Evolutionary conservation across 1,140 invertebrate species (phyloP), one percentile per base, ranked within the genome.

Genomic region (Tetramorium alpestre): DNA sequence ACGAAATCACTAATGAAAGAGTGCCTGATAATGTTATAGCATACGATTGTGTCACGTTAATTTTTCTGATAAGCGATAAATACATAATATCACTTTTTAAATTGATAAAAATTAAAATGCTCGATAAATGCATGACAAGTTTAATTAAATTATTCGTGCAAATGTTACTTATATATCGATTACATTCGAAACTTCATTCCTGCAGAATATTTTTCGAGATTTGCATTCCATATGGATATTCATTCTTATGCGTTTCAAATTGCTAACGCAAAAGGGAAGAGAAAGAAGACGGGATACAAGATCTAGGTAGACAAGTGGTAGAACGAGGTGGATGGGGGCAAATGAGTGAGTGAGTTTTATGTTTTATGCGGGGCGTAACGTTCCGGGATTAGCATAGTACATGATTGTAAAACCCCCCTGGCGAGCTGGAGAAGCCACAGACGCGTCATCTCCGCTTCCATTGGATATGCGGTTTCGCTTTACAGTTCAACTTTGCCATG

Each of bases 381-480:
- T 92, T 89, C 86, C 88, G 75, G 90, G 93, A 94, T 94, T 94
- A 94, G 93, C 94, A 94, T 94, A 94, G 92, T 92, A 92, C 93
- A 93, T 92, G 92, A 93, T 90, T 93, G 91, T 91, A 91, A 92
- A 94, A 92, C 86, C 92, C 91, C 87, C 88, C 78, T 86, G 85
- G 87, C 86, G 88, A 89, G 88, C 75, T 77, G 64, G 81, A 89
- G 86, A 88, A 91, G 86, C 92, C 89, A 85, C 91, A 91, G 88
- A 89, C 84, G 67, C 87, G 67, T 85, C 86, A 80, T 91, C 85
- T 80, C 78, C 73, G 28, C 67, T 87, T 88, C 76, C 38, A 87
- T 65, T 85, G 64, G 54, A 65, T 90, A 84, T 87, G 41, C 70
- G 69, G 78, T 73, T 90, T 87, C 85, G 75, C 75, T 88, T 89